Evolutionary conservation across 2,113 vertebrate species (phyloP), one percentile per base, ranked within the genome.

Genomic region (Orthonyx spaldingii): DNA sequence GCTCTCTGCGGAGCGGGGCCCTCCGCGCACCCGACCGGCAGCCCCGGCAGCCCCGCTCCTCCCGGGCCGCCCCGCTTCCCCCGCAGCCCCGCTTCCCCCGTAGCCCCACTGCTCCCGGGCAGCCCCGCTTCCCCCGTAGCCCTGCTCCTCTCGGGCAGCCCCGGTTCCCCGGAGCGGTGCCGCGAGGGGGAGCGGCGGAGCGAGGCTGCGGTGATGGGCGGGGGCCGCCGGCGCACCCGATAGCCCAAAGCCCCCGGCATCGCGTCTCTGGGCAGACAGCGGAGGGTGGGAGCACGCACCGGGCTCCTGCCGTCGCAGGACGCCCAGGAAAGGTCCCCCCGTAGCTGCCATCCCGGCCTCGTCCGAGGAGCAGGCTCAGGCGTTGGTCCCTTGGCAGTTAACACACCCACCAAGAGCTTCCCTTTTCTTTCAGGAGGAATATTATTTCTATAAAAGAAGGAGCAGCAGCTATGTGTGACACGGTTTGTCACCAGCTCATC

Each of bases 221-320:
- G 50, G 85, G 17, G 56, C 16, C 30, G 11, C 23, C 84, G 9
- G 28, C 4, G 15, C 50, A 12, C 18, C 47, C 47, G 4, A 2
- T 0, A 17, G 17, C 44, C 68, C 66, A 4, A 18, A 65, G 12
- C 3, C 27, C 35, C 66, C 35, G 21, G 32, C 3, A 3, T 1
- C 13, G n/a, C 39, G 7, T 2, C 9, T 3, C n/a, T 2, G 55
- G 28, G 39, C 53, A 33, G 14, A 22, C 1, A 30, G 0, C 7
- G 13, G 47, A 4, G 47, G 15, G 12, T 3, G 39, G 28, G 8
- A 41, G 37, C 39, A 3, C 15, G 5, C 20, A 5, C 28, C 19
- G 23, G 47, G 64, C n/a, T 55, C n/a, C n/a, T n/a, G n/a, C n/a
- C n/a, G n/a, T n/a, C n/a, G n/a, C n/a, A n/a, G n/a, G n/a, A 41